Evolutionary conservation across 2,797 vertebrate genomes (phyloP).

Genomic region (Hyperoplus lanceolatus): DNA sequence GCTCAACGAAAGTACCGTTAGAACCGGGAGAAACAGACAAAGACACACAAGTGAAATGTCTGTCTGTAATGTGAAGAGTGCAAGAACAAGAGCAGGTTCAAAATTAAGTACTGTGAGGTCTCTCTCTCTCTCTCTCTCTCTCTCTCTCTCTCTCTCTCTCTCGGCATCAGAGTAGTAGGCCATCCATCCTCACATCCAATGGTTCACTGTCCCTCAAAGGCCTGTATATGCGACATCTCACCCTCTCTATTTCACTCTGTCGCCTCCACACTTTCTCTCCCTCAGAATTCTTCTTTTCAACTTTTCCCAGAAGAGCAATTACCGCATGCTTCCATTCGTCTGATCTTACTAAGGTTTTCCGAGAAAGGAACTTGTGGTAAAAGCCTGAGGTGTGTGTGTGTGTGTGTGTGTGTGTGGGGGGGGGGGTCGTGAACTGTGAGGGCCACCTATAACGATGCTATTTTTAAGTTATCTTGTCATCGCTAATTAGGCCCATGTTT

Average conservation of each 20-base stretch:
- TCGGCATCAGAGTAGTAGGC: conserved; percentile 15
- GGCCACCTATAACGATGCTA: too few species aligned
- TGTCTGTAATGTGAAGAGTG: too few species aligned
- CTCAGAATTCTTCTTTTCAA: not conserved
- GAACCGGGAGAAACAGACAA: too few species aligned
- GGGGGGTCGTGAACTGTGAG: too few species aligned
- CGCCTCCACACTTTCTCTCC: not conserved
- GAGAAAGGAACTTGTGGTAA: conserved; percentile 30
- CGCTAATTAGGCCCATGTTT: too few species aligned
- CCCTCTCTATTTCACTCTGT: conserved; percentile 21
- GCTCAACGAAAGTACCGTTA: too few species aligned
- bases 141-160: too few species aligned
- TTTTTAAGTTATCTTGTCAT: too few species aligned
- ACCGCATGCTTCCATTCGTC: conserved; percentile 24
- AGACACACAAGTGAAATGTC: too few species aligned
- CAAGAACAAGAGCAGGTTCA: not conserved
- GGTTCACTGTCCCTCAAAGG: conserved; percentile 44
- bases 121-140: conserved; percentile 55
- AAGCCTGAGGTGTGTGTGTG: conserved; percentile 6
- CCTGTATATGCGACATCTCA: not conserved
- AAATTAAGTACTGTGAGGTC: too few species aligned
- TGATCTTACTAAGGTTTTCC: not conserved
- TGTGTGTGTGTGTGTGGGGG: too few species aligned
- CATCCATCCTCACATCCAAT: conserved; percentile 16
- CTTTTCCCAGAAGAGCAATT: conserved; percentile 34